A percentile compares a stretch with the other conserved stretches of the same genome.
Evolutionary conservation across 1,140 invertebrate genomes (phyloP).

Genomic region (Drosophila dunni): DNA sequence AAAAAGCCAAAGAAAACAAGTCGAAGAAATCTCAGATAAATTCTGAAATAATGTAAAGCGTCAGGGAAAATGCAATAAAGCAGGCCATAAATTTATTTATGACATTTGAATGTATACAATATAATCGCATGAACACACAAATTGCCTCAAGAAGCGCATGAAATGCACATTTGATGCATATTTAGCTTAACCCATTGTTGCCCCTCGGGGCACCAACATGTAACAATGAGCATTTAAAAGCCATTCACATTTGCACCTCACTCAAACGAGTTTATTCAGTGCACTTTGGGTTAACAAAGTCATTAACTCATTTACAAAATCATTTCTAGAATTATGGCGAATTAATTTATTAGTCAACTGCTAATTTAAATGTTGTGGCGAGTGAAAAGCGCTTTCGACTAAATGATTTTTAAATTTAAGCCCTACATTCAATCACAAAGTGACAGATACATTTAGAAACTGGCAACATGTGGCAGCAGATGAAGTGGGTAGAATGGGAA

Average conservation of each 20-base stretch:
- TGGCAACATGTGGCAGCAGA: background rate
- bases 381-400: constrained; percentile 5
- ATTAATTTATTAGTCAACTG: background rate
- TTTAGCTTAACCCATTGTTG: constrained; percentile 25
- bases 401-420: constrained; percentile 40
- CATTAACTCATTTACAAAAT: constrained; percentile 19
- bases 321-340: constrained; percentile 5
- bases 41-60: constrained; percentile 38
- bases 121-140: constrained; percentile 59
- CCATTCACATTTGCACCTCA: constrained; percentile 13
- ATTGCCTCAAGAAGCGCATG: background rate
- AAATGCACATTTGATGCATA: constrained; percentile 27
- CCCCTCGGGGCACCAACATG: background rate
- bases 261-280: background rate
- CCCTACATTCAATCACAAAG: constrained; percentile 13
- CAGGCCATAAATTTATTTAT: constrained; percentile 76
- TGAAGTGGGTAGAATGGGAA: no score
- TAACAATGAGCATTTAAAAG: constrained; percentile 5
- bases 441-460: background rate
- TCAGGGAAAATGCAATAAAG: constrained; percentile 59
- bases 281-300: background rate
- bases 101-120: constrained; percentile 76
- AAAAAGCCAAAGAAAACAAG: constrained; percentile 32
- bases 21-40: constrained; percentile 25
- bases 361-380: constrained; percentile 3